These are phyloP conservation scores for Hucho hucho DNA, from an alignment of 2,113 vertebrate genomes.

Conservation along the genomic window DNA sequence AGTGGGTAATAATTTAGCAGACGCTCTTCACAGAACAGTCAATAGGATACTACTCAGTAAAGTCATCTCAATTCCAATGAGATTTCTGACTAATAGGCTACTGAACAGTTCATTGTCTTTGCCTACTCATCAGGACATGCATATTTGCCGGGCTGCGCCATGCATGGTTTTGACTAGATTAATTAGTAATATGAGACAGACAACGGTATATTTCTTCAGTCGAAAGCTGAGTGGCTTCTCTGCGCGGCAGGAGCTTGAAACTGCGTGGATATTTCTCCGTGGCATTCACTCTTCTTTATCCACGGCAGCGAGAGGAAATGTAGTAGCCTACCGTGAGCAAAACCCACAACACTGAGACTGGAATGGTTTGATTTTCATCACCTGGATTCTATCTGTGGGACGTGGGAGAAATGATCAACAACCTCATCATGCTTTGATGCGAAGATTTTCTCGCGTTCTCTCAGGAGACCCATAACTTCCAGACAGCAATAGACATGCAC, in stretches of 20 bases:
- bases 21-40: no score
- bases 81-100: no score
- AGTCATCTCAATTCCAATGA: no score
- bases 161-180: background rate
- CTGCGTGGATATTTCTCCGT: background rate
- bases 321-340: background rate
- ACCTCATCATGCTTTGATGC: conserved; percentile 7
- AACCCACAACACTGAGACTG: background rate
- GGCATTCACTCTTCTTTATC: background rate
- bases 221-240: background rate
- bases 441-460: background rate
- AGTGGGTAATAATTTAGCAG: no score
- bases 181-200: background rate
- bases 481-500: background rate
- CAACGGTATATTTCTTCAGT: background rate
- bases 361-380: background rate
- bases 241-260: background rate
- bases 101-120: background rate
- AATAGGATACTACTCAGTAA: no score
- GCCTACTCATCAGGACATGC: background rate
- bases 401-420: background rate
- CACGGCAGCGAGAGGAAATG: background rate
- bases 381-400: background rate
- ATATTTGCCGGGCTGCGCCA: background rate
- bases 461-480: background rate